phyloP scores from a whole-genome alignment of 2,113 vertebrate genomes.

The Nothoprocta perdicaria region DNA sequence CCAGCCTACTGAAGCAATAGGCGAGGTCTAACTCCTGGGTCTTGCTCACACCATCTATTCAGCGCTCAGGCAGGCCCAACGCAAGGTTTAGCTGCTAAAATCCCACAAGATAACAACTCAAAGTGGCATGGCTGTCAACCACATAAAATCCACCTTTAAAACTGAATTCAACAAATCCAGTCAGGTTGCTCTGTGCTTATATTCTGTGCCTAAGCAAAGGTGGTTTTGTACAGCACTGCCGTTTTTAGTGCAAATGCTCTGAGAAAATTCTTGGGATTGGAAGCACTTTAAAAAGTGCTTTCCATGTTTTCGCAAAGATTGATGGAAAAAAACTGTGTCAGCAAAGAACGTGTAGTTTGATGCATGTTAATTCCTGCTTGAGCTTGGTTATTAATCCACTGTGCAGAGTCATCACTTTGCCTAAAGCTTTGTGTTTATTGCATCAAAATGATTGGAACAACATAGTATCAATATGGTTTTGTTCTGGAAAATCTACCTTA shows the following conservation, averaged over 20 bases:
- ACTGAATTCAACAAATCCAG: not conserved
- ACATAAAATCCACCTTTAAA: not conserved
- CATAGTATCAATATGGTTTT: not conserved
- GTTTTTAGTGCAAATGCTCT: not conserved
- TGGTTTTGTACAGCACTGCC: not conserved
- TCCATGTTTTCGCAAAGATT: not conserved
- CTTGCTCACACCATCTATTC: not conserved
- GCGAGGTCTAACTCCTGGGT: not conserved
- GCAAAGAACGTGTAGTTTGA: not conserved
- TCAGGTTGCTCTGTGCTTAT: not conserved
- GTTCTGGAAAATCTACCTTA: not conserved
- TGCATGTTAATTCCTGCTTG: not conserved
- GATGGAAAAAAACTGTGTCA: constrained; percentile 16
- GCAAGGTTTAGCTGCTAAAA: not conserved
- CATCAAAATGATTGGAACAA: not conserved
- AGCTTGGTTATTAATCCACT: constrained; percentile 27
- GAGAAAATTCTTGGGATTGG: not conserved
- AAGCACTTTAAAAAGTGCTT: not conserved
- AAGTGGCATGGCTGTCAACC: not conserved
- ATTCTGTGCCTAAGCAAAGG: not conserved
- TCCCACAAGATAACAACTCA: not conserved
- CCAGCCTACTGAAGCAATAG: not conserved
- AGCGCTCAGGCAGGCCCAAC: not conserved
- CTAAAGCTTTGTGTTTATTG: not conserved
- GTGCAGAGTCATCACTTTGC: not conserved